Percentiles rank a stretch among this genome's conserved stretches.
Conservation (phyloP, 2,113 vertebrate genomes). For the Phylloscopus trochilus region DNA sequence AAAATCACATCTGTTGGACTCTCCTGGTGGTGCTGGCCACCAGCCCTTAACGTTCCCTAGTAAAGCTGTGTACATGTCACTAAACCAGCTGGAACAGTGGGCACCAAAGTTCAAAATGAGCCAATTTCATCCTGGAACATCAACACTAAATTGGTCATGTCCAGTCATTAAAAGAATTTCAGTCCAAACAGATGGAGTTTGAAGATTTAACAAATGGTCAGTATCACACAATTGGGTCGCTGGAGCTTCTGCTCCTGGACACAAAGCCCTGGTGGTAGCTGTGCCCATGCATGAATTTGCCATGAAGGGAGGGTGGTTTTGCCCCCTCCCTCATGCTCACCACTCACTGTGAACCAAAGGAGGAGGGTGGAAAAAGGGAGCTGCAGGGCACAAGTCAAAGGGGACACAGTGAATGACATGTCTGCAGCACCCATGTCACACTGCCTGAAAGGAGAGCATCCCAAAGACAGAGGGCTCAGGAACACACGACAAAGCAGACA, state of each 20-base stretch:
- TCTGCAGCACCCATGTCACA: accelerated
- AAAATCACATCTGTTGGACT: not conserved
- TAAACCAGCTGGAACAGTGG: not conserved
- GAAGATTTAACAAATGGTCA: conserved; percentile 12
- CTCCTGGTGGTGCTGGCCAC: not conserved
- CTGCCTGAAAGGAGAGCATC: not conserved
- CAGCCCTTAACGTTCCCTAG: not conserved
- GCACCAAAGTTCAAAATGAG: not conserved
- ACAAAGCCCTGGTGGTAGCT: not conserved
- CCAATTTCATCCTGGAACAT: not conserved
- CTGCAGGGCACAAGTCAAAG: not conserved
- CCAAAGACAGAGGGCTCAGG: not conserved
- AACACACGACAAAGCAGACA: not conserved
- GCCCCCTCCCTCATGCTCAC: not conserved
- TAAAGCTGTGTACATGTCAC: not conserved
- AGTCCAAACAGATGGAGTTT: conserved; percentile 1
- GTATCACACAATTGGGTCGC: not conserved
- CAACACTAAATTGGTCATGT: not conserved
- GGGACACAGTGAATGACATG: not conserved
- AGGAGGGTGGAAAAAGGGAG: not conserved
- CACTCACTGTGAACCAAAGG: not conserved
- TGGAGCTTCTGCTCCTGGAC: not conserved
- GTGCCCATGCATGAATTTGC: not conserved
- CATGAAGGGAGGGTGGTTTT: not conserved
- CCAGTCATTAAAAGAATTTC: not conserved